These are phyloP conservation scores for Melanophora roralis DNA, from an alignment of 2,888 invertebrate genomes.

Conservation along the genomic window DNA sequence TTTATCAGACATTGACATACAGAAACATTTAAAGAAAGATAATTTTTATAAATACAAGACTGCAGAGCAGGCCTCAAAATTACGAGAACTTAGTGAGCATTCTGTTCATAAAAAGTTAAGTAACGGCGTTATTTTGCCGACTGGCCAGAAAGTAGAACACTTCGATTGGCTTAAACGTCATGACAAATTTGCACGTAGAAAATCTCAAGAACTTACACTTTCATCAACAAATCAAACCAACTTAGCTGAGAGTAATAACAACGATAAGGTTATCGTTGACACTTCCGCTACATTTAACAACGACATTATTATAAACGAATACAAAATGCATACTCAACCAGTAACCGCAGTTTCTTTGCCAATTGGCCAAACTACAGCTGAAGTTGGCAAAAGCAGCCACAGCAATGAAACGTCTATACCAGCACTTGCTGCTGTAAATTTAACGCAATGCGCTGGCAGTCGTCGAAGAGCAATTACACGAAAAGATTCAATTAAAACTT, in stretches of 20 bases:
- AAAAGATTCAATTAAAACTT: conserved; percentile 44
- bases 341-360: conserved; percentile 56
- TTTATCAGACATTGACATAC: conserved; percentile 45
- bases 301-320: conserved; percentile 37
- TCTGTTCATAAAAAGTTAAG: conserved; percentile 64
- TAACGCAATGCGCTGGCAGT: conserved; percentile 55
- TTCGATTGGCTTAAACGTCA: conserved; percentile 73
- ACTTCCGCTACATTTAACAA: conserved; percentile 28
- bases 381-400: conserved; percentile 33
- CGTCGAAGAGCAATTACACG: conserved; percentile 37
- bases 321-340: conserved; percentile 26
- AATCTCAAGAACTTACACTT: conserved; percentile 13
- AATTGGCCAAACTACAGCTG: conserved; percentile 45
- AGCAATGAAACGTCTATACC: conserved; percentile 43
- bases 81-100: conserved; percentile 65
- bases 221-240: not conserved
- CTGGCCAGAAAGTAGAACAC: conserved; percentile 65
- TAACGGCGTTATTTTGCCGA: conserved; percentile 65
- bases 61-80: conserved; percentile 70
- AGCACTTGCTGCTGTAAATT: conserved; percentile 49
- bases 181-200: conserved; percentile 62
- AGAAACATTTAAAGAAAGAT: conserved; percentile 70
- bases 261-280: conserved; percentile 8
- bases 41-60: conserved; percentile 77
- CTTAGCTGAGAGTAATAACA: conserved; percentile 32